A percentile compares a stretch with the other conserved stretches of the same genome.
phyloP scores from a whole-genome alignment of 2,888 invertebrate species.

The Dynastes hyllus region DNA sequence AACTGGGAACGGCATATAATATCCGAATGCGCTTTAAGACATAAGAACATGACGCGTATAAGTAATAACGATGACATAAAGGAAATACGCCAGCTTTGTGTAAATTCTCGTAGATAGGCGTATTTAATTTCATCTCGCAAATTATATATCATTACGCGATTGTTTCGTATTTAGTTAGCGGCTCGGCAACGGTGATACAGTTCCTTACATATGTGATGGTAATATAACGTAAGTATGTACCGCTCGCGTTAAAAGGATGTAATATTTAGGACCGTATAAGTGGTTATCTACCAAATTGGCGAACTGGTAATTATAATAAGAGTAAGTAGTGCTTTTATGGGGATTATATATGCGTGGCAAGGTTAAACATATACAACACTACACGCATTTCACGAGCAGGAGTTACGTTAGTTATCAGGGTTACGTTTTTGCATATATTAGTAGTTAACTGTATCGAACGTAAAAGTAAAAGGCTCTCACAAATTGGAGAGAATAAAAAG shows the following conservation, averaged over 20 bases:
- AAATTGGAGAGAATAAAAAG: no score
- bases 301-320: background rate
- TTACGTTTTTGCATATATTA: no score
- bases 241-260: slow-evolving; percentile 6
- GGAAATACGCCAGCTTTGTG: slow-evolving; percentile 35
- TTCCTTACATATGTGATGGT: slow-evolving; percentile 15
- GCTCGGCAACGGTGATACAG: background rate
- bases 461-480: no score
- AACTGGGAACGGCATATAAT: slow-evolving; percentile 10
- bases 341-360: background rate
- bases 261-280: background rate
- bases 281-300: background rate
- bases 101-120: slow-evolving; percentile 5
- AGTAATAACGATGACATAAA: background rate
- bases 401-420: no score
- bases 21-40: slow-evolving; percentile 7
- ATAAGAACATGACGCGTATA: background rate
- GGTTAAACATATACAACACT: no score
- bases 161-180: slow-evolving; percentile 9
- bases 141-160: slow-evolving; percentile 39
- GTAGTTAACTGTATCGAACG: no score
- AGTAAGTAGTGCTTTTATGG: background rate
- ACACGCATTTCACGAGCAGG: no score
- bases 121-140: slow-evolving; percentile 22
- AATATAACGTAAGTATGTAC: slow-evolving; percentile 11